phyloP scores from a whole-genome alignment of 2,797 vertebrate genomes.

The Channa striata region DNA sequence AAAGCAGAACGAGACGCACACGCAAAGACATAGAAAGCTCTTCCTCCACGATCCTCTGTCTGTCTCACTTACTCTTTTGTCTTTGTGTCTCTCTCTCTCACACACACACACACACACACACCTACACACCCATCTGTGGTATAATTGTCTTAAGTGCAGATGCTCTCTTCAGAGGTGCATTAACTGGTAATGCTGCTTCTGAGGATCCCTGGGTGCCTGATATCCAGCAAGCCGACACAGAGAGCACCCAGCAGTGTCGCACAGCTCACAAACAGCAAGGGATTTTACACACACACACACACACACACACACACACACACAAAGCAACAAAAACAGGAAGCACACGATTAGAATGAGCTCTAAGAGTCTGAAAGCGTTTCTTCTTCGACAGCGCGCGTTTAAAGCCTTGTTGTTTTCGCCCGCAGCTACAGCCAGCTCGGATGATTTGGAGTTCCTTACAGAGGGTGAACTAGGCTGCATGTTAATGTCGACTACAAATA shows the following conservation, averaged over 20 bases:
- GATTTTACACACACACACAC: slow-evolving; percentile 41
- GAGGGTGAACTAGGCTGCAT: slow-evolving; percentile 64
- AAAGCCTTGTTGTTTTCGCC: slow-evolving; percentile 84
- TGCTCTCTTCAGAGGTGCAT: slow-evolving; percentile 73
- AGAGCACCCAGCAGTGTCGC: slow-evolving; percentile 66
- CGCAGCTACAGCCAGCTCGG: slow-evolving; percentile 80
- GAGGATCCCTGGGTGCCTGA: slow-evolving; percentile 69
- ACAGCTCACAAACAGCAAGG: slow-evolving; percentile 62
- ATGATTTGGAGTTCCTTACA: slow-evolving; percentile 78
- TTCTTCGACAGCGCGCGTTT: slow-evolving; percentile 78
- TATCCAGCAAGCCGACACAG: slow-evolving; percentile 64
- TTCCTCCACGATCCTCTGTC: slow-evolving; percentile 40
- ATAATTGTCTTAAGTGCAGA: slow-evolving; percentile 77
- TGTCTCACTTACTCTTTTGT: slow-evolving; percentile 36
- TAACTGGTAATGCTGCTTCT: slow-evolving; percentile 73
- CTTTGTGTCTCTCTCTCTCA: slow-evolving; percentile 31
- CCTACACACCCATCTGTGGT: slow-evolving; percentile 45
- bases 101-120: slow-evolving; percentile 29
- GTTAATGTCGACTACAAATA: slow-evolving; percentile 71
- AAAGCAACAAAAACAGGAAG: slow-evolving; percentile 72
- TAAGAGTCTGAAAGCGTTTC: slow-evolving; percentile 68
- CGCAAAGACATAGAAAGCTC: slow-evolving; percentile 34
- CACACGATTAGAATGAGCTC: slow-evolving; percentile 73
- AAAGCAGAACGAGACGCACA: slow-evolving; percentile 48
- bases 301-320: slow-evolving; percentile 7